Evolutionary conservation across 2,113 vertebrate genomes (phyloP), one percentile per base, ranked within the genome.

Genomic region (Chaetodon auriga): DNA sequence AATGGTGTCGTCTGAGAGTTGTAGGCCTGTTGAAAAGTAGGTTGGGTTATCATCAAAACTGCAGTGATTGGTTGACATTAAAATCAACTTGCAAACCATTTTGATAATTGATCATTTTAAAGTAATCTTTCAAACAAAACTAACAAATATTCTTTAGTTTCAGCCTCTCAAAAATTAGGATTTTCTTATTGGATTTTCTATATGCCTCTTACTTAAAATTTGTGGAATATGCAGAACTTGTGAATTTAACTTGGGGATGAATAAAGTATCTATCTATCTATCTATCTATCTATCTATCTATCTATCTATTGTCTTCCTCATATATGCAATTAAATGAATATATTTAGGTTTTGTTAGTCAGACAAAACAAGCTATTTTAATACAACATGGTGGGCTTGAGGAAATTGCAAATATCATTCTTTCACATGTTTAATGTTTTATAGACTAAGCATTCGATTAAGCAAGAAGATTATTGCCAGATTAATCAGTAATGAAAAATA

Each of bases 1-100:
- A 76, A 92, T 84, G 14, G 84, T 81, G 53, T 89, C 79, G n/a
- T 90, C 90, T 68, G 71, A 78, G 78, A 88, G 45, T 46, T 86
- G 70, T 36, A 86, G 75, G 62, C 87, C 93, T 94, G 82, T 55
- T 65, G 16, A 43, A 51, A 82, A 64, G 36, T 2, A 79, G 2
- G 4, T 1, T 3, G 1, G 10, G 45, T 62, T 25, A 72, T 64
- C 6, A 81, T 0, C 35, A 5, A 10, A 6, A 16, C 13, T 54
- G 2, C 18, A 60, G 36, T 0, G 16, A 12, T 30, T 30, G 49
- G 5, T 21, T 3, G 0, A 57, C 15, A 15, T 9, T 1, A 9
- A 43, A 43, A 7, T 5, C 9, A 7, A 43, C 1, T 43, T 43
- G 41, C 41, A 43, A 43, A 43, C 6, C 6, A 43, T 43, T 43